A percentile compares a stretch with the other conserved stretches of the same genome.
phyloP scores from a whole-genome alignment of 2,888 invertebrate genomes.

The Spisula subtruncata region DNA sequence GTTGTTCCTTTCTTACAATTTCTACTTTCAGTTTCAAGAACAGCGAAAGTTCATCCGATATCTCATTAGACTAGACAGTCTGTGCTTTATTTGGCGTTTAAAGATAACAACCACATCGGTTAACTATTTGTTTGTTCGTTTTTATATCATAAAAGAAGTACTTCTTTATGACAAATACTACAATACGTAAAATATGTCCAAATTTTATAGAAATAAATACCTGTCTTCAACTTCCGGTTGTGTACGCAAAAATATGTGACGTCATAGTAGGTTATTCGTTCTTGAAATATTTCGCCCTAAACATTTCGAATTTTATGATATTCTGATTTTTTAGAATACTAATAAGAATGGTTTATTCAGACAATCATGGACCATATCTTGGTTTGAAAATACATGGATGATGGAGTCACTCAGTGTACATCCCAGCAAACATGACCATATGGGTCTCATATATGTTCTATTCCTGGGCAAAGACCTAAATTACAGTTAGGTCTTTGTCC shows the following conservation, averaged over 20 bases:
- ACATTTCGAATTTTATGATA: too few relatives aligned
- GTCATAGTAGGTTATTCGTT: neutral
- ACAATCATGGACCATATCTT: too few relatives aligned
- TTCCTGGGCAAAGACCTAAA: too few relatives aligned
- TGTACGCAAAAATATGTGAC: conserved; percentile 14
- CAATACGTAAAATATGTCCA: neutral
- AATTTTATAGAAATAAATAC: neutral
- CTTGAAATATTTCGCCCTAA: conserved; percentile 8
- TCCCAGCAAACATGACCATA: too few relatives aligned
- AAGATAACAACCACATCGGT: neutral
- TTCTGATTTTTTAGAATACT: too few relatives aligned
- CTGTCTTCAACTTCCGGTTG: conserved; percentile 13
- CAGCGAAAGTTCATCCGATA: neutral
- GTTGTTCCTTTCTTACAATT: too few relatives aligned
- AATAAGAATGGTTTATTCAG: too few relatives aligned
- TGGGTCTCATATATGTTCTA: too few relatives aligned
- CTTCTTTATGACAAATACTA: neutral
- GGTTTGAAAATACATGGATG: too few relatives aligned
- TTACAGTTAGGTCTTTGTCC: too few relatives aligned
- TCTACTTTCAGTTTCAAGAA: conserved; percentile 18
- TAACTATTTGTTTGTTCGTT: neutral
- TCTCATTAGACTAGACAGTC: neutral
- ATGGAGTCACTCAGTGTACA: too few relatives aligned
- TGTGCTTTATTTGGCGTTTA: neutral
- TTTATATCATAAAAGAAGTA: neutral